These are phyloP conservation scores for Pollenia griseotomentosa DNA, from an alignment of 2,888 invertebrate species.

Conservation along the genomic window DNA sequence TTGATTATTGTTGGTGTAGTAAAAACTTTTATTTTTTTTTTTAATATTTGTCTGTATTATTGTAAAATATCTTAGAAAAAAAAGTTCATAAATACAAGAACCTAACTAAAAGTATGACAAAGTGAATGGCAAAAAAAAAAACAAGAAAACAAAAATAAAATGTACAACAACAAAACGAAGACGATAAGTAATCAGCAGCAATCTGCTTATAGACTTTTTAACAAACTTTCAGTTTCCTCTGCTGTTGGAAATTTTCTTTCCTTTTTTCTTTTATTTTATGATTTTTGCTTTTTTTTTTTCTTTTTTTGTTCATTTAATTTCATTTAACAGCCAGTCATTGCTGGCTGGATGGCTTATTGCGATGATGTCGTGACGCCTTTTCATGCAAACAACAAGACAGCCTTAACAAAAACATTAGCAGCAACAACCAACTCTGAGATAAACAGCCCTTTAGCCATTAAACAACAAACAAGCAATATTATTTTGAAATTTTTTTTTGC, in stretches of 20 bases:
- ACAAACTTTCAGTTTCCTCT: conserved; percentile 56
- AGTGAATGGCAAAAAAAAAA: conserved; percentile 41
- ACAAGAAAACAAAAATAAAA: conserved; percentile 10
- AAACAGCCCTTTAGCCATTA: conserved; percentile 65
- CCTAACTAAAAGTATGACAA: conserved; percentile 41
- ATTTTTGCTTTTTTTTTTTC: background rate
- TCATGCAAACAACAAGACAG: conserved; percentile 25
- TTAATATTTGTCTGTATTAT: conserved; percentile 11
- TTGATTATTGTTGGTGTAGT: background rate
- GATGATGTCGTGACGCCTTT: conserved; percentile 40
- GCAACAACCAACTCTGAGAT: conserved; percentile 25
- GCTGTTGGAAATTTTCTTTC: conserved; percentile 11
- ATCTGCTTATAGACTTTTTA: conserved; percentile 64
- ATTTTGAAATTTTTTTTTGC: conserved; percentile 59
- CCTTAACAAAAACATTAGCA: background rate
- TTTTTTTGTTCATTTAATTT: conserved; percentile 47
- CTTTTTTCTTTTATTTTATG: background rate
- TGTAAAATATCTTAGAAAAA: background rate
- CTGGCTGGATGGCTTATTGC: background rate
- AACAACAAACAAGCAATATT: conserved; percentile 14
- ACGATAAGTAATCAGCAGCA: conserved; percentile 67
- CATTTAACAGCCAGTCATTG: conserved; percentile 52
- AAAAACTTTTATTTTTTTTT: conserved; percentile 4
- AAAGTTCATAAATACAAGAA: conserved; percentile 24
- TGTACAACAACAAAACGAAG: conserved; percentile 44